phyloP scores from a whole-genome alignment of 2,888 invertebrate genomes.

The Danaus chrysippus region DNA sequence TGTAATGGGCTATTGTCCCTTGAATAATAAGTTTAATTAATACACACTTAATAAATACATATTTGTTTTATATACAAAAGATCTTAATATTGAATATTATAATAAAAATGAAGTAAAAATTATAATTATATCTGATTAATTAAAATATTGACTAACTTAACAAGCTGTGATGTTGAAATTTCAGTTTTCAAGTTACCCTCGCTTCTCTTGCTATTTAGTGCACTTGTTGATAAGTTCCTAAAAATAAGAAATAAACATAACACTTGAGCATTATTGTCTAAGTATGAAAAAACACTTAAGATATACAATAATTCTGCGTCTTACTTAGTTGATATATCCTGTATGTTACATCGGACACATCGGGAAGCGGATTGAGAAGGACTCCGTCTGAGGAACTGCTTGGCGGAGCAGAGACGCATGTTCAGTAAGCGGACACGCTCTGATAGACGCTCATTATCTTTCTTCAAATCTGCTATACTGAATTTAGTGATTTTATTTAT shows the following conservation, averaged over 20 bases:
- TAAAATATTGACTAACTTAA: conserved; percentile 27
- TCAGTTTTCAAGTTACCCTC: conserved; percentile 38
- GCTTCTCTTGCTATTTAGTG: conserved; percentile 41
- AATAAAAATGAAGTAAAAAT: not conserved
- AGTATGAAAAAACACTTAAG: not conserved
- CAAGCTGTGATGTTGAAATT: conserved; percentile 37
- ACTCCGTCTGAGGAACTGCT: conserved; percentile 54
- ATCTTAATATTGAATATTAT: too few species aligned
- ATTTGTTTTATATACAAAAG: too few species aligned
- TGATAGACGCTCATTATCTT: conserved; percentile 48
- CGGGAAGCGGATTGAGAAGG: conserved; percentile 31
- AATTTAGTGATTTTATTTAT: conserved; percentile 11
- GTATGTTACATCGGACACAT: conserved; percentile 35
- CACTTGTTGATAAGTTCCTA: conserved; percentile 49
- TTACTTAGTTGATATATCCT: conserved; percentile 42
- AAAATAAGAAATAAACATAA: conserved; percentile 25
- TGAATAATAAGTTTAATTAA: conserved; percentile 13
- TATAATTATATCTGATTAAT: too few species aligned
- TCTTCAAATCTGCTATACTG: conserved; percentile 56
- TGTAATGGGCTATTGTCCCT: conserved; percentile 31
- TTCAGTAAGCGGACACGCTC: conserved; percentile 56
- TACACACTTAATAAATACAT: not conserved
- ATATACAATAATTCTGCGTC: conserved; percentile 13
- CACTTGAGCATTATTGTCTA: not conserved
- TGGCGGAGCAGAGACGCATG: conserved; percentile 59